Conservation (phyloP, 2,797 vertebrate genomes). For the Chelmon rostratus region DNA sequence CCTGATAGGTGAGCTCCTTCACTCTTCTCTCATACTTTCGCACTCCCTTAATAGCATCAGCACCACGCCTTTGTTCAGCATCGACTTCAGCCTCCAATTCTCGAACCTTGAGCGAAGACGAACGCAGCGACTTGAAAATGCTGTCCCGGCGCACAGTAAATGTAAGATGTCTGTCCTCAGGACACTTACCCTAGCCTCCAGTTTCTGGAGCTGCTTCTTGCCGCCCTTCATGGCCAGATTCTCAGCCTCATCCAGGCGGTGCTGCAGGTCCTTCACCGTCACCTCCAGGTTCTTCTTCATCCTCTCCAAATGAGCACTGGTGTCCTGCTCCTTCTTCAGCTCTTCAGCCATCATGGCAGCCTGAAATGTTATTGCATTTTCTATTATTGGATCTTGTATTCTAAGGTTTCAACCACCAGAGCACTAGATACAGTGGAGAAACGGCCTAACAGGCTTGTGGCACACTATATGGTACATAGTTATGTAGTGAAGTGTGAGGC, state of each 20-base stretch:
- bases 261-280: constrained; percentile 93
- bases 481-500: neutral
- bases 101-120: constrained; percentile 81
- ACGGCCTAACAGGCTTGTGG: no score
- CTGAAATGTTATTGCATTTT: constrained; percentile 68
- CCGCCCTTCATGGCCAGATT: constrained; percentile 93
- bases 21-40: constrained; percentile 89
- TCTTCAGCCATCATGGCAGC: constrained; percentile 97
- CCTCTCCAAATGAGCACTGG: constrained; percentile 93
- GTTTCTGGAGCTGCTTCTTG: constrained; percentile 95
- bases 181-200: constrained; percentile 87
- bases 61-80: constrained; percentile 86
- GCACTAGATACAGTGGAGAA: no score
- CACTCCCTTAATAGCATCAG: constrained; percentile 89
- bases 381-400: neutral
- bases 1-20: constrained; percentile 92
- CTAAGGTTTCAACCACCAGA: neutral
- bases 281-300: constrained; percentile 95
- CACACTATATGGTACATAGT: neutral
- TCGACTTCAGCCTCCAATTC: constrained; percentile 91
- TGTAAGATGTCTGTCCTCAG: neutral
- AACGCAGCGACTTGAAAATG: constrained; percentile 12
- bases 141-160: neutral
- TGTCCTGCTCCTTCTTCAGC: constrained; percentile 96
- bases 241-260: constrained; percentile 93